Evolutionary conservation across 2,888 invertebrate species (phyloP).

Genomic region (Sarcophaga caerulescens): DNA sequence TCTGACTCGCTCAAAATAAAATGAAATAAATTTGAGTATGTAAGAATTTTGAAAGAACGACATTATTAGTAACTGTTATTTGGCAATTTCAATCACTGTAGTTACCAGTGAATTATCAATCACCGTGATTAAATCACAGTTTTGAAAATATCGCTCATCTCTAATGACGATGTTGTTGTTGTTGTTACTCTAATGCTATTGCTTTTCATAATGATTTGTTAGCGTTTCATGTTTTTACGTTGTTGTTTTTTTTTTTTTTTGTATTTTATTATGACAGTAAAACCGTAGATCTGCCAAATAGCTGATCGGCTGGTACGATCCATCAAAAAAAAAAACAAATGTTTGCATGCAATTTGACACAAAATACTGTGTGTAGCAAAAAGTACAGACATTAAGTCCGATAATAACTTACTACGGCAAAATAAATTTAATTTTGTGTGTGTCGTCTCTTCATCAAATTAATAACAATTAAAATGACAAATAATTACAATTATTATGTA

Average conservation of each 20-base stretch:
- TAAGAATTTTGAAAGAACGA: no score
- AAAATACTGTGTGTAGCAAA: neutral
- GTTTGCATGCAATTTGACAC: neutral
- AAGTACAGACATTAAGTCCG: neutral
- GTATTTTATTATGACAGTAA: slow-evolving; percentile 13
- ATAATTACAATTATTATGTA: no score
- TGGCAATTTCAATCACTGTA: no score
- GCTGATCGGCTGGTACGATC: neutral
- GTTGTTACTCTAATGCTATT: slow-evolving; percentile 18
- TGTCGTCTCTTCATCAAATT: no score
- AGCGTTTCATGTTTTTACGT: slow-evolving; percentile 41
- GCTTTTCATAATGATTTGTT: neutral
- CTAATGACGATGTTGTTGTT: slow-evolving; percentile 20
- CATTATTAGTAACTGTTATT: no score
- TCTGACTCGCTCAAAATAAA: no score
- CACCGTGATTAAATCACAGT: no score
- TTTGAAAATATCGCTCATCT: no score
- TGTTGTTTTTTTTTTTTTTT: neutral
- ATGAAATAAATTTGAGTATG: no score
- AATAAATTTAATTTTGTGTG: no score
- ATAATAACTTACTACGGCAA: neutral
- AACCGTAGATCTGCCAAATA: neutral
- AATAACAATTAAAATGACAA: no score
- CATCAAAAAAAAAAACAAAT: neutral
- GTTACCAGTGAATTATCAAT: no score